Percentiles rank a stretch among this genome's conserved stretches.
Conservation (phyloP, 2,797 vertebrate species). For the Malacoraja senta region DNA sequence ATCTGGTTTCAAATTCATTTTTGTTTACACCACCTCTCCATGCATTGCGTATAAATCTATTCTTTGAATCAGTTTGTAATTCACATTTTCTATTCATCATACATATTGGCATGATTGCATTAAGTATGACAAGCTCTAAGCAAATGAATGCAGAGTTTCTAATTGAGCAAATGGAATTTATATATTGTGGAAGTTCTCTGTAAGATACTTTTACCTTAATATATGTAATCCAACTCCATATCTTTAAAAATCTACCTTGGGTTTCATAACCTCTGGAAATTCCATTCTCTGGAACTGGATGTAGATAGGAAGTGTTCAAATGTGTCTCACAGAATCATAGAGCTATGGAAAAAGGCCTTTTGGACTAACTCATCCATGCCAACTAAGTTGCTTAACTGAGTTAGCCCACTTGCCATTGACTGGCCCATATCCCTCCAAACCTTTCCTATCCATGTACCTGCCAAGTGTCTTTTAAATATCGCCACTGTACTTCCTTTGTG, state of each 20-base stretch:
- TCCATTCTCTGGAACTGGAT: not conserved
- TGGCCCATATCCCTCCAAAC: no score
- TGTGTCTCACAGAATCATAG: no score
- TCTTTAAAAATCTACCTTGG: not conserved
- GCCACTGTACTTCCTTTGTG: no score
- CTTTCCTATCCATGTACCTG: no score
- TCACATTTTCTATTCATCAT: no score
- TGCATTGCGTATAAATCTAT: not conserved
- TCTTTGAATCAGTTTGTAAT: not conserved
- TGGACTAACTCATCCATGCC: no score
- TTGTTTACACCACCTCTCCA: not conserved
- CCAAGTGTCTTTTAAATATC: no score
- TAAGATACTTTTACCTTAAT: not conserved
- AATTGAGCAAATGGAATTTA: not conserved
- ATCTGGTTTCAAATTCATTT: not conserved
- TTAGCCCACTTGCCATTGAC: no score
- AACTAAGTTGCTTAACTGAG: no score
- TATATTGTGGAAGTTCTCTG: not conserved
- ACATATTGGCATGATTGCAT: not conserved
- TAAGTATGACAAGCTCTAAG: not conserved
- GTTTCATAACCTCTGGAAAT: not conserved
- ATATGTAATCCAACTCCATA: not conserved
- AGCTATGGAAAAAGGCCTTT: no score
- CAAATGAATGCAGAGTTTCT: not conserved
- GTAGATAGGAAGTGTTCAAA: not conserved